Percentiles rank a stretch among this genome's conserved stretches.
Conservation (phyloP, 1,140 invertebrate genomes). For the Zeugodacus cucurbitae region DNA sequence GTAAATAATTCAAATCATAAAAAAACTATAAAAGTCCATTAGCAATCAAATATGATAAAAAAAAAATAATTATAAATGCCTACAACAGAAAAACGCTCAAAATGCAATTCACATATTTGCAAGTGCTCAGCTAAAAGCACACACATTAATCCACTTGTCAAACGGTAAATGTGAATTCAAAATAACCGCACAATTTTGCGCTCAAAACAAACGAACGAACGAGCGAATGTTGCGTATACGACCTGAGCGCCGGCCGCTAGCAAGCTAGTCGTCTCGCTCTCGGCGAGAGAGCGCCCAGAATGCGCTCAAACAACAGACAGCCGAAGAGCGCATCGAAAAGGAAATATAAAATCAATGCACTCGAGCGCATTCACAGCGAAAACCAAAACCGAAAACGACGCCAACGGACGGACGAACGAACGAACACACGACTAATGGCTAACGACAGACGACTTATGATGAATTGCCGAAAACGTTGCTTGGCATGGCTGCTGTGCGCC, state of each 20-base stretch:
- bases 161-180: not conserved
- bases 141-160: not conserved
- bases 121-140: not conserved
- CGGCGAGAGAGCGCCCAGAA: not conserved
- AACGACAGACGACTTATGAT: not conserved
- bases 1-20: no score
- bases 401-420: not conserved
- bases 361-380: not conserved
- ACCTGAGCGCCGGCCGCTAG: not conserved
- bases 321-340: not conserved
- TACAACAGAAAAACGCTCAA: not conserved
- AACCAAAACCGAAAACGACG: slow-evolving; percentile 23
- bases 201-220: slow-evolving; percentile 21
- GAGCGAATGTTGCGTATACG: slow-evolving; percentile 18
- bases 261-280: not conserved
- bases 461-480: not conserved
- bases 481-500: not conserved
- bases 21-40: not conserved
- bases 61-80: not conserved
- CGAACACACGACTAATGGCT: not conserved
- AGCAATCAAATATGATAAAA: not conserved
- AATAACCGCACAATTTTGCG: not conserved
- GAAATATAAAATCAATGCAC: slow-evolving; percentile 22
- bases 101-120: not conserved
- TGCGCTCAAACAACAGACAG: not conserved